Base-by-base conservation (phyloP, 2,797 vertebrate species). In the Intellagama lesueurii region DNA sequence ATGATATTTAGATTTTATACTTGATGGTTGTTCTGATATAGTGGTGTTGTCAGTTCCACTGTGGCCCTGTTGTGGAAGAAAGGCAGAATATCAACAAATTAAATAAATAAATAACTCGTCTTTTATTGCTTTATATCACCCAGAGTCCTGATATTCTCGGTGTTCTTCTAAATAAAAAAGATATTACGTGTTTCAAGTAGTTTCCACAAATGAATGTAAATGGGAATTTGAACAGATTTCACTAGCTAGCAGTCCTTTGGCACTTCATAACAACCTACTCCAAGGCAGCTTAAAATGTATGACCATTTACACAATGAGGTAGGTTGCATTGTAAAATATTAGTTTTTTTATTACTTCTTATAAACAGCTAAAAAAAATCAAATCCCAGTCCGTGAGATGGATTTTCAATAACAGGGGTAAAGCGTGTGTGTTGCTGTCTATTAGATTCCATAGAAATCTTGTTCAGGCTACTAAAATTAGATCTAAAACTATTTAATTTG, bases 401-500 rank as follows among this genome's bases (percentile, higher is more conserved):
- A 90, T 95, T 96, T 97, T 96, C 95, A 94, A 89, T 90, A 93
- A 94, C 92, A 94, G 92, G 92, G 87, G 91, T 88, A 91, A 87
- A 56, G 44, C 32, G 79, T 78, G 64, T 87, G 90, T 94, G 95
- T 87, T 91, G 77, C 87, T 96, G 90, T 96, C 91, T 95, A 93
- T 95, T 95, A 96, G 90, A 95, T 95, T 96, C 87, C 92, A 93
- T 87, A 90, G 94, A 97, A 96, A 95, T 94, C 96, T 94, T 93
- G 93, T 96, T 96, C 93, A 94, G 93, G 84, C 93, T 91, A 94
- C 95, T 94, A 93, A 97, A 97, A 97, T 97, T 96, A 96, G 95
- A 97, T 98, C 95, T 96, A 95, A 96, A 96, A 95, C 93, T 91
- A 92, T 96, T 96, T 96, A 96, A 97, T 97, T 97, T 95, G 94